Evolutionary conservation across 1,140 invertebrate genomes (phyloP), one percentile per base, ranked within the genome.

Genomic region (Xylocopa sonorina): DNA sequence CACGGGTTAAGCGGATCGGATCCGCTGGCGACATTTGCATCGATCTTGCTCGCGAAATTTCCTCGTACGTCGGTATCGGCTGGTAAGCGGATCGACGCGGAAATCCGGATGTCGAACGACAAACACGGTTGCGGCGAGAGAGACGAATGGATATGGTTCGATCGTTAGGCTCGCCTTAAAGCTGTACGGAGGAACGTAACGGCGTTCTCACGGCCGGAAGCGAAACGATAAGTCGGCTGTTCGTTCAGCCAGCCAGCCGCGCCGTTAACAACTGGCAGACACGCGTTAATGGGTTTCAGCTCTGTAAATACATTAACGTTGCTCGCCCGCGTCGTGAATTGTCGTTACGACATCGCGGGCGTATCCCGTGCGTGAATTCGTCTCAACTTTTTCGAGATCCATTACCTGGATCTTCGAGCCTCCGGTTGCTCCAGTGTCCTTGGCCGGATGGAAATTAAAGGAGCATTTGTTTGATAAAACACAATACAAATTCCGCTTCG

Each of bases 291-390:
- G 88, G 85, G 79, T 89, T 88, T 88, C 85, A 87, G 87, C 84
- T 89, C 82, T 88, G 88, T 89, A 89, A 89, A 89, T 89, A 89
- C 85, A 89, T 89, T 87, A 89, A 89, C 75, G 82, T 78, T 74
- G 81, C 84, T 66, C 82, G 83, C 78, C n/a, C 64, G 77, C 69
- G 78, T 67, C 82, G 88, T 87, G 87, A 86, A 87, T 88, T 78
- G 88, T 82, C 78, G 69, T 84, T 82, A 83, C 58, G 80, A 77
- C 66, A 29, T 29, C 46, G n/a, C 55, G 43, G 27, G 64, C 66
- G 62, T 60, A 78, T 78, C 74, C 55, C 50, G 27, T 27, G 10
- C 41, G 64, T 51, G 41, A 69, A 63, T 82, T 82, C 38, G 55
- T n/a, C n/a, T n/a, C n/a, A n/a, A n/a, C 21, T 16, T n/a, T 16